Conservation (phyloP, 2,888 invertebrate genomes). For the Ennomos quercinarius region DNA sequence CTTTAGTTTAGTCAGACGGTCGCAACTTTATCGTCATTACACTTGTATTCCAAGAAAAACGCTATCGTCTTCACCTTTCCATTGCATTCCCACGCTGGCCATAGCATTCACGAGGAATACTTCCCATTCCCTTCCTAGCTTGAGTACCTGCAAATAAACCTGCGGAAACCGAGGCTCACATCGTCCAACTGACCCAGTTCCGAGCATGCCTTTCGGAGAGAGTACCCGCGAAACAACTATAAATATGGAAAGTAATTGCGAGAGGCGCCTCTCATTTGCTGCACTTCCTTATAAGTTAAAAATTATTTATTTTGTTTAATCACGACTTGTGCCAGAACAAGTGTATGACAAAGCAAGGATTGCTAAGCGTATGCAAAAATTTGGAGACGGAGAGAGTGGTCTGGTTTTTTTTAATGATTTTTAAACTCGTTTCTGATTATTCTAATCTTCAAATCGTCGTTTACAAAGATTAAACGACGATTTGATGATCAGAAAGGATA, state of each 20-base stretch:
- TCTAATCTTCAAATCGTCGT: no score
- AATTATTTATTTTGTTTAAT: conserved; percentile 42
- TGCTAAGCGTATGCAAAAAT: conserved; percentile 14
- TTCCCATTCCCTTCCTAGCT: conserved; percentile 30
- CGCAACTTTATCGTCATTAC: not conserved
- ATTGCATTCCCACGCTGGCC: conserved; percentile 12
- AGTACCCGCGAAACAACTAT: conserved; percentile 66
- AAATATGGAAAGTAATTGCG: conserved; percentile 72
- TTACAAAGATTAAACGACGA: no score
- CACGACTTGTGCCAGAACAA: conserved; percentile 13
- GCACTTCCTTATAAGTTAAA: conserved; percentile 48
- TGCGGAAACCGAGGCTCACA: conserved; percentile 47
- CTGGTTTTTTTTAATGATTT: not conserved
- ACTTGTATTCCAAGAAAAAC: conserved; percentile 6
- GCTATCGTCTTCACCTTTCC: conserved; percentile 4
- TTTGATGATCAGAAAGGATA: no score
- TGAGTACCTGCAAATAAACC: conserved; percentile 51
- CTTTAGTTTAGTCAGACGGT: no score
- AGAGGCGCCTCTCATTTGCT: conserved; percentile 44
- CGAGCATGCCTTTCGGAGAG: conserved; percentile 61
- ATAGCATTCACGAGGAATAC: conserved; percentile 10
- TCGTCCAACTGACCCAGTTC: conserved; percentile 67
- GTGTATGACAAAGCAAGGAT: conserved; percentile 10
- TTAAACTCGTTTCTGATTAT: no score
- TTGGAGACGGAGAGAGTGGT: conserved; percentile 9